Conservation (phyloP, 2,113 vertebrate species). For the Eulemur rufifrons region DNA sequence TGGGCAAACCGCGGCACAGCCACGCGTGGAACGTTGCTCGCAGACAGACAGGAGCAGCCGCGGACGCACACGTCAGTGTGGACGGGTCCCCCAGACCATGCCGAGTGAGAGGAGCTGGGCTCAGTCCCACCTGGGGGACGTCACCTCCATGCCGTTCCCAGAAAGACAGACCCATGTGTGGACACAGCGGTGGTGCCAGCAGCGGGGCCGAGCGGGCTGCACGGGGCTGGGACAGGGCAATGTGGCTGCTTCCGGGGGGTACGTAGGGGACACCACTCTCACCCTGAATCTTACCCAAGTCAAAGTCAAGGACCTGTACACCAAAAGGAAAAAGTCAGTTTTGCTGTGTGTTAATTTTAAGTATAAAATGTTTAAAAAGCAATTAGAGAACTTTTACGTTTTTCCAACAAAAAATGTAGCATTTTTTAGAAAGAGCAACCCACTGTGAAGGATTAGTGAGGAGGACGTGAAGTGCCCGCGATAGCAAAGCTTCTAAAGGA, state of each 20-base stretch:
- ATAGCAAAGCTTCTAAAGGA: neutral
- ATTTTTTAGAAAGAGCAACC: neutral
- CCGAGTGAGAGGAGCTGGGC: accelerated
- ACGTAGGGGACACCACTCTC: no score
- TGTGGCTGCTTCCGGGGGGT: no score
- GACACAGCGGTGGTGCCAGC: accelerated
- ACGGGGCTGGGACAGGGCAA: neutral
- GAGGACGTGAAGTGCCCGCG: neutral
- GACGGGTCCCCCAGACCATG: accelerated
- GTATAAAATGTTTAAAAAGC: neutral
- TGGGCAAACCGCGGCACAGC: accelerated
- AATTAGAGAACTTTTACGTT: neutral
- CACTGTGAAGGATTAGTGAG: neutral
- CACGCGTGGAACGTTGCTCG: accelerated
- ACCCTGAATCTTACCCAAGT: neutral
- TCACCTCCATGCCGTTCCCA: accelerated
- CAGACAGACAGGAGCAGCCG: accelerated
- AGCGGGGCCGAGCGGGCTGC: neutral
- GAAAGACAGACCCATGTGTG: accelerated
- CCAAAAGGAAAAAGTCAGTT: neutral
- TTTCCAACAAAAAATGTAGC: neutral
- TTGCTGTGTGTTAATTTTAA: neutral
- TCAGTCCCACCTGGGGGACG: accelerated
- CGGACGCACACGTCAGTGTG: accelerated
- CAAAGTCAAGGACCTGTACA: neutral